Evolutionary conservation across 2,888 invertebrate genomes (phyloP), one percentile per base, ranked within the genome.

Genomic region (Xestia c-nigrum): DNA sequence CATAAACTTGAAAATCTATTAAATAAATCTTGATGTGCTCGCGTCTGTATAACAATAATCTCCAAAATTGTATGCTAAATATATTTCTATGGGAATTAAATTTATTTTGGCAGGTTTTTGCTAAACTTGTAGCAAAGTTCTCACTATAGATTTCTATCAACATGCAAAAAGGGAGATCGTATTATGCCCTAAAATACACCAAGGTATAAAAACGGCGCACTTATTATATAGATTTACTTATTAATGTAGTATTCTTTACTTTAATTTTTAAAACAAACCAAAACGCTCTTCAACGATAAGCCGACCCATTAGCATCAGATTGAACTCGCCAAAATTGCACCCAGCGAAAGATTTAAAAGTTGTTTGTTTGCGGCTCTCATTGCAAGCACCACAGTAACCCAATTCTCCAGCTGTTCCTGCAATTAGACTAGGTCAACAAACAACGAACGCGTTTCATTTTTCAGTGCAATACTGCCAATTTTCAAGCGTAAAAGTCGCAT

Each of bases 351-450:
- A 85, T 78, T 74, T 50, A 66, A 82, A 82, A 55, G 16, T 82
- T 66, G 57, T 72, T 74, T 74, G 85, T 38, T 72, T 57, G 31
- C 57, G 55, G 67, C 38, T 76, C 72, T 73, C 59, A 70, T 68
- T 55, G n/a, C 57, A 40, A 78, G 47, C 55, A 68, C 78, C 64
- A 84, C 74, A 72, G 64, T 78, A 82, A 84, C 84, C 84, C 85
- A 84, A 70, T 85, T 83, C 73, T 82, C 59, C 85, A 84, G 61
- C 78, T 85, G 78, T 66, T 85, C 59, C 72, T 70, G 78, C 85
- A 84, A 84, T 84, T 82, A 85, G 69, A 82, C 71, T 74, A 84
- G 85, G 83, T 74, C 85, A 84, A 85, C 85, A 82, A 78, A 84
- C 83, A 78, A 67, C 81, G 63, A 43, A 24, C 47, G 61, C 69